Conservation (phyloP, 2,797 vertebrate species). For the Sylvilagus floridanus region DNA sequence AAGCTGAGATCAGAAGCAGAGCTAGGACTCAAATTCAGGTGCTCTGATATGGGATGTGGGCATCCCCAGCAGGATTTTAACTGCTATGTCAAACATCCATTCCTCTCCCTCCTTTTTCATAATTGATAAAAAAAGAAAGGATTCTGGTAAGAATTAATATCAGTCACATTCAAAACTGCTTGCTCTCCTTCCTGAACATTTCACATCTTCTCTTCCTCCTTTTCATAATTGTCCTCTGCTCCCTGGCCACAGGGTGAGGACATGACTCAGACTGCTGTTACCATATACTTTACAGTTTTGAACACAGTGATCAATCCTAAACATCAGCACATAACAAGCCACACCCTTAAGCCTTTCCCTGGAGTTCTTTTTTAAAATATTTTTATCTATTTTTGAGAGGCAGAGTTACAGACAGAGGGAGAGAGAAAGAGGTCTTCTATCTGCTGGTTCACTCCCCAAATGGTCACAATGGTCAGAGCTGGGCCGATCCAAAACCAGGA, state of each 20-base stretch:
- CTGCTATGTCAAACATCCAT: too few relatives aligned
- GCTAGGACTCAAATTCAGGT: too few relatives aligned
- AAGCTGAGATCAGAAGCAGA: too few relatives aligned
- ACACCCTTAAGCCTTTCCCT: neutral
- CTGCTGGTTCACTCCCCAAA: too few relatives aligned
- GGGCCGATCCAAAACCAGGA: too few relatives aligned
- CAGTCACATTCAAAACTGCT: neutral
- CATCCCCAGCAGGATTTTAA: too few relatives aligned
- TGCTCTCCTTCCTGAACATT: neutral
- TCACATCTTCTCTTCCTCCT: neutral
- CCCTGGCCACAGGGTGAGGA: neutral
- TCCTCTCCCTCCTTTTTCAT: neutral
- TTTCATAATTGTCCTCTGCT: neutral
- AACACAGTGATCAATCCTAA: neutral
- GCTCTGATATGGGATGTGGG: too few relatives aligned
- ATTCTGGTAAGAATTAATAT: constrained; percentile 25
- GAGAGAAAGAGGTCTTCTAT: too few relatives aligned
- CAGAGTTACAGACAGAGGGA: too few relatives aligned
- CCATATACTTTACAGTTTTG: neutral
- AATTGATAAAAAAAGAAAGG: neutral
- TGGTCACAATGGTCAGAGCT: too few relatives aligned
- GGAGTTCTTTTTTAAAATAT: too few relatives aligned
- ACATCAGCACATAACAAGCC: neutral
- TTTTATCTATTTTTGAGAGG: too few relatives aligned
- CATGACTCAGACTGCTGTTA: neutral